Base-by-base conservation (phyloP, 1,140 invertebrate genomes). In the Drosophila ogumai region DNA sequence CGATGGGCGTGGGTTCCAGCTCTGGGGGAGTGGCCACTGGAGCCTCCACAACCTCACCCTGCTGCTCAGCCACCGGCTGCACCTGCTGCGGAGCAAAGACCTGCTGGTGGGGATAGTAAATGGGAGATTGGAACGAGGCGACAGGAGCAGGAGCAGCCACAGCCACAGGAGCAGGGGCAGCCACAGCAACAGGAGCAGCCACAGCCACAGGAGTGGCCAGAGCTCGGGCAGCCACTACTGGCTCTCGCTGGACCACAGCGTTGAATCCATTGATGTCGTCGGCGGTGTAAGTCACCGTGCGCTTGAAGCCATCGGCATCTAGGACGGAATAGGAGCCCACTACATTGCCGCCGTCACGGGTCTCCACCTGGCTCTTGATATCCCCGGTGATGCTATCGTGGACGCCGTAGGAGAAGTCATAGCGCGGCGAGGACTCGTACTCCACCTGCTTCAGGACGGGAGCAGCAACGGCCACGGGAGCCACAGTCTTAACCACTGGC, bases 321-420 rank as follows among this genome's bases (percentile, higher is more conserved):
- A 94, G 88, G 5, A 94, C 86, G 28, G 93, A 93, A 92, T 95
- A 95, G 36, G 91, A 93, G 6, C 94, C 94, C 47, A 93, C 92
- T 19, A 92, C 91, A 65, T 92, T 91, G 93, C 94, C 94, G 12
- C 94, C 94, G 36, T 94, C 91, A 28, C 94, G 92, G 50, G 91
- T 93, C 92, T 95, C 94, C 79, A 94, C 92, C 68, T 94, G 94
- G 46, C 91, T 93, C 92, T 95, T 95, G 71, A 93, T 93, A 73
- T 95, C 94, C 5, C 95, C 94, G 63, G 93, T 95, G 68, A 93
- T 78, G 10, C 93, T 92, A 76, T 95, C 94, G 56, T 94, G 93
- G n/a, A 94, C 84, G n/a, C 90, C 87, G 58, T 91, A 95, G 3
- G 92, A 91, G 91, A 94, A 95, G 54, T 91, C 90, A 74, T 94